These are phyloP conservation scores for Acanthiza pusilla DNA, from an alignment of 2,797 vertebrate genomes.

Conservation along the genomic window DNA sequence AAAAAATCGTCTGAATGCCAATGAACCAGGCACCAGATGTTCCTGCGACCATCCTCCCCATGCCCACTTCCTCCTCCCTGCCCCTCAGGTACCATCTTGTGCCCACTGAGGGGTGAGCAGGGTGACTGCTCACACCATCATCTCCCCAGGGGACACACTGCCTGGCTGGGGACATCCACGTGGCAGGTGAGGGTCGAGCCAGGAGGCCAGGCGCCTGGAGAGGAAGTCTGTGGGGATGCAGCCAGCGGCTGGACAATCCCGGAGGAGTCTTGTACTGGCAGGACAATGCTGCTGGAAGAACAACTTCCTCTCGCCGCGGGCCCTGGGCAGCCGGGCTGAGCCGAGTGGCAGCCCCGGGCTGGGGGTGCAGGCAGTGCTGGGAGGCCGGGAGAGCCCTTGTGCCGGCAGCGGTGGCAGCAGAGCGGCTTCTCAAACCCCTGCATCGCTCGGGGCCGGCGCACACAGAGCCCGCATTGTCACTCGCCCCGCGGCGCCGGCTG, in stretches of 20 bases:
- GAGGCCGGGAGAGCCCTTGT: neutral
- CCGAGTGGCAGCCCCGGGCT: accelerated
- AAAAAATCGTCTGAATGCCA: neutral
- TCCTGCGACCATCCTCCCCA: neutral
- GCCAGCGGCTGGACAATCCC: neutral
- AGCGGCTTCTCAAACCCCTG: neutral
- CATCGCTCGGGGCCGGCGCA: neutral
- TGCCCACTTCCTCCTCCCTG: neutral
- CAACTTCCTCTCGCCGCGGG: neutral
- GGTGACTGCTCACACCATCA: accelerated
- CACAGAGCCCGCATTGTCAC: constrained; percentile 56
- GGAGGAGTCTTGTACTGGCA: neutral
- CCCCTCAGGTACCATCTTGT: neutral
- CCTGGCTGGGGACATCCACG: neutral
- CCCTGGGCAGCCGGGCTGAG: neutral
- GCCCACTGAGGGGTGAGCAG: neutral
- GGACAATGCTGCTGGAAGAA: neutral
- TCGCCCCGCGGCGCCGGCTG: neutral
- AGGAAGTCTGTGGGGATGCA: neutral
- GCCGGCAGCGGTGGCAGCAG: neutral
- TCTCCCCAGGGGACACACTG: neutral
- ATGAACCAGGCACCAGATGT: accelerated
- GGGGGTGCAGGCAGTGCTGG: neutral
- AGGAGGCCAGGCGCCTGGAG: constrained; percentile 1
- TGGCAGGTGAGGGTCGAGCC: neutral